Evolutionary conservation across 2,113 vertebrate genomes (phyloP).

Genomic region (Scomber japonicus): DNA sequence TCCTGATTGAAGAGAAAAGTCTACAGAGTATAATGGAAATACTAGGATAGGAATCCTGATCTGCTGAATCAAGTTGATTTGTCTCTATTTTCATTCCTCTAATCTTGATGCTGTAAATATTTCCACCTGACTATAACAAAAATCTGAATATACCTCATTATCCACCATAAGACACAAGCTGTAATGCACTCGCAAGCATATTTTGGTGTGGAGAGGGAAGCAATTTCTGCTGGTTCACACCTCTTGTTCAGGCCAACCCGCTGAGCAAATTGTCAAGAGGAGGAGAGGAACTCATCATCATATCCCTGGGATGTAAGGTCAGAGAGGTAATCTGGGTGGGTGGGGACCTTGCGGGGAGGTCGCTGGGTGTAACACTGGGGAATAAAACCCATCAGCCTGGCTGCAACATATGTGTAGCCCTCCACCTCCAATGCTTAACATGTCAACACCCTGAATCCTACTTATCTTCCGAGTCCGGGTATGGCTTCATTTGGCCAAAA

Average conservation of each 20-base stretch:
- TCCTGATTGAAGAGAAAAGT: background rate
- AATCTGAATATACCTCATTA: slow-evolving; percentile 5
- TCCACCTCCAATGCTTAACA: too few relatives aligned
- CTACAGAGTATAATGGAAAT: slow-evolving; percentile 1
- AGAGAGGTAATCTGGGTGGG: slow-evolving; percentile 35
- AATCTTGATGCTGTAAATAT: background rate
- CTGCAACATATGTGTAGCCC: too few relatives aligned
- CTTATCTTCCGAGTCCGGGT: background rate
- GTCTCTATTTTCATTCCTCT: slow-evolving; percentile 10
- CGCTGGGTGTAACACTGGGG: background rate
- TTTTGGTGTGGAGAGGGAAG: slow-evolving; percentile 2
- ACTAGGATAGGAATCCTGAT: background rate
- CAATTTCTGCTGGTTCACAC: slow-evolving; percentile 4
- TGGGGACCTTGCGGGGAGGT: background rate
- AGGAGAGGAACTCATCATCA: slow-evolving; percentile 35
- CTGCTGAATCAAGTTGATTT: background rate
- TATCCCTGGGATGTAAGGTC: slow-evolving; percentile 35
- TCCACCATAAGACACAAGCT: slow-evolving; percentile 24
- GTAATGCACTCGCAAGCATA: background rate
- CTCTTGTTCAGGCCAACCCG: background rate
- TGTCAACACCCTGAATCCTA: background rate
- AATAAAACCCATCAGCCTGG: slow-evolving; percentile 26
- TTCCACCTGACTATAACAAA: slow-evolving; percentile 10
- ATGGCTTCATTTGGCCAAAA: slow-evolving; percentile 13
- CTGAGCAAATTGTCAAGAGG: slow-evolving; percentile 50